phyloP scores from a whole-genome alignment of 2,888 invertebrate species.

The Pammene fasciana region DNA sequence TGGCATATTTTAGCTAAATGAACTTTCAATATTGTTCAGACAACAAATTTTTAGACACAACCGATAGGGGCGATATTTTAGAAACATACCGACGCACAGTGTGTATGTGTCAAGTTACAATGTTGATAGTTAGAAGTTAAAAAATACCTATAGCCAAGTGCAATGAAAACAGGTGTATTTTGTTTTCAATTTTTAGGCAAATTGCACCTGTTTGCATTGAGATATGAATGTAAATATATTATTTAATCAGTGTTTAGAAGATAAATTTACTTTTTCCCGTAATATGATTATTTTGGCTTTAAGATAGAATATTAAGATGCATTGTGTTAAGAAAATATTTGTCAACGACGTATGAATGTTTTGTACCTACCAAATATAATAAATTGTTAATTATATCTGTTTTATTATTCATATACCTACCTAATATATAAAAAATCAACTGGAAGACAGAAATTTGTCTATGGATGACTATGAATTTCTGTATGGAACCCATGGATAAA shows the following conservation, averaged over 20 bases:
- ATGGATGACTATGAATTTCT: no score
- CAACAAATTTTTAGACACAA: no score
- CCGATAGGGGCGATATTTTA: background rate
- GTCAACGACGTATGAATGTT: conserved; percentile 29
- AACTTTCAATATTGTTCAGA: no score
- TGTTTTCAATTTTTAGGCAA: no score
- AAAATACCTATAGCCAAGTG: background rate
- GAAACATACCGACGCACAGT: no score
- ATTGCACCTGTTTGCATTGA: background rate
- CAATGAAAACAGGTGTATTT: background rate
- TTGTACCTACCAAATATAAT: conserved; percentile 41
- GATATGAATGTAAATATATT: background rate
- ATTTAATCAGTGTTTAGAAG: background rate
- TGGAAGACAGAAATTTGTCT: no score
- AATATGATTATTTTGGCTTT: conserved; percentile 47
- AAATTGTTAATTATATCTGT: conserved; percentile 26
- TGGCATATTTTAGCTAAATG: no score
- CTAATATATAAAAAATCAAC: no score
- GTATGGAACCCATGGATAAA: no score
- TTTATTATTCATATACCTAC: background rate
- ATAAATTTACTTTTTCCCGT: background rate
- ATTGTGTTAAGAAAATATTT: conserved; percentile 47
- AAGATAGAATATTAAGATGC: conserved; percentile 45
- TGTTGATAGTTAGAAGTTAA: background rate
- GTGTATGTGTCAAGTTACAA: no score